Conservation (phyloP, 2,797 vertebrate species). For the Dicrostonyx torquatus region DNA sequence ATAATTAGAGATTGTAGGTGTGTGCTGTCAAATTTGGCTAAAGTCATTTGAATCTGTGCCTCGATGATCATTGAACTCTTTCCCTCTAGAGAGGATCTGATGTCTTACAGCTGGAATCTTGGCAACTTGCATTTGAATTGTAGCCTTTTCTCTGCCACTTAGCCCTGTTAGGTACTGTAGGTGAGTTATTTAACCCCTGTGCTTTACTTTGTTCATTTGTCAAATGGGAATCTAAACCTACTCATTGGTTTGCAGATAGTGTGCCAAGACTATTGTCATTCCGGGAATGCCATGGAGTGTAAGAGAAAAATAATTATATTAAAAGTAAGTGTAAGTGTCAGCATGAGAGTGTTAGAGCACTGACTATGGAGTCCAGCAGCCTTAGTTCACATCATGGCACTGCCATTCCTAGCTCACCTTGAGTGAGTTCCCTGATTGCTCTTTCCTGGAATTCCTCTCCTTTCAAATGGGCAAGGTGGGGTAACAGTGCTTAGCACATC, state of each 20-base stretch:
- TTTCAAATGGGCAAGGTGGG: neutral
- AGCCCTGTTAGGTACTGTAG: neutral
- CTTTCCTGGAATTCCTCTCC: neutral
- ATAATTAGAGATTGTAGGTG: too few species aligned
- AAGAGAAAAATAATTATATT: conserved; percentile 19
- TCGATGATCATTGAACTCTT: neutral
- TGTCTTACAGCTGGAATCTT: neutral
- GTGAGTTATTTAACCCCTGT: neutral
- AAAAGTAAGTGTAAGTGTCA: neutral
- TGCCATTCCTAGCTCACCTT: neutral
- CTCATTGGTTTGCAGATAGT: neutral
- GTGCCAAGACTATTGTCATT: neutral
- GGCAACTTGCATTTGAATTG: neutral
- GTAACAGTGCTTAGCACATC: neutral
- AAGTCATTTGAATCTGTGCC: neutral
- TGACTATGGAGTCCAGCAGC: neutral
- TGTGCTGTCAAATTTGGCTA: neutral
- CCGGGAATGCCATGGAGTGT: neutral
- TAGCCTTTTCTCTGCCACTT: neutral
- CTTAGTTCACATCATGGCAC: neutral
- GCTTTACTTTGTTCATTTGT: neutral
- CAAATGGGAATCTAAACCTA: neutral
- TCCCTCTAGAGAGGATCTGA: neutral
- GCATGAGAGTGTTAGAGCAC: neutral
- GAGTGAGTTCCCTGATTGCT: neutral